Conservation (phyloP, 2,113 vertebrate genomes). For the Rhagologus leucostigma region DNA sequence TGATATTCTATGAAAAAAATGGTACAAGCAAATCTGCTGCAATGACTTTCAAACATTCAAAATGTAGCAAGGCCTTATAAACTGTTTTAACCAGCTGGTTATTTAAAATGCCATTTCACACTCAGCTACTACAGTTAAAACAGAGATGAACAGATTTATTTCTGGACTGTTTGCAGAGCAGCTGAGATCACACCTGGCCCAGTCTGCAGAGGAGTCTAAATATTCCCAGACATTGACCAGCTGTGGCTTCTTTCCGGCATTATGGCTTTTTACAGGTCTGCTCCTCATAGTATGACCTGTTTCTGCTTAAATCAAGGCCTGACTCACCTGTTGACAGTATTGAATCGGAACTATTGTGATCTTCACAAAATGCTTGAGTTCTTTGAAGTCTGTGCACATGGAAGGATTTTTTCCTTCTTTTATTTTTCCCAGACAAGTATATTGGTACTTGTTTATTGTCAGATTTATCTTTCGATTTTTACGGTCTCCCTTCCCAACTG, state of each 20-base stretch:
- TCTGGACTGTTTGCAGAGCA: not conserved
- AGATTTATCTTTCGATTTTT: conserved; percentile 52
- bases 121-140: not conserved
- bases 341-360: not conserved
- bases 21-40: not conserved
- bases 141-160: not conserved
- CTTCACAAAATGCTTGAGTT: not conserved
- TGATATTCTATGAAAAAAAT: not conserved
- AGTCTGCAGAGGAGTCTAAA: not conserved
- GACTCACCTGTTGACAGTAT: not conserved
- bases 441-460: conserved; percentile 41
- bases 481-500: conserved; percentile 5
- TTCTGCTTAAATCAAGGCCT: not conserved
- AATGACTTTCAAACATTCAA: not conserved
- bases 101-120: not conserved
- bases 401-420: not conserved
- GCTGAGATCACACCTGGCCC: not conserved
- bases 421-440: not conserved
- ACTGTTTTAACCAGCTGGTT: not conserved
- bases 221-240: not conserved
- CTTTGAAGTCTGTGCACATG: not conserved
- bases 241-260: not conserved
- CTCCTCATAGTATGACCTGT: not conserved
- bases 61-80: not conserved
- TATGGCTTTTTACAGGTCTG: not conserved